A percentile compares a stretch with the other conserved stretches of the same genome.
Evolutionary conservation across 2,113 vertebrate genomes (phyloP).

Genomic region (Gasterosteus nipponicus): DNA sequence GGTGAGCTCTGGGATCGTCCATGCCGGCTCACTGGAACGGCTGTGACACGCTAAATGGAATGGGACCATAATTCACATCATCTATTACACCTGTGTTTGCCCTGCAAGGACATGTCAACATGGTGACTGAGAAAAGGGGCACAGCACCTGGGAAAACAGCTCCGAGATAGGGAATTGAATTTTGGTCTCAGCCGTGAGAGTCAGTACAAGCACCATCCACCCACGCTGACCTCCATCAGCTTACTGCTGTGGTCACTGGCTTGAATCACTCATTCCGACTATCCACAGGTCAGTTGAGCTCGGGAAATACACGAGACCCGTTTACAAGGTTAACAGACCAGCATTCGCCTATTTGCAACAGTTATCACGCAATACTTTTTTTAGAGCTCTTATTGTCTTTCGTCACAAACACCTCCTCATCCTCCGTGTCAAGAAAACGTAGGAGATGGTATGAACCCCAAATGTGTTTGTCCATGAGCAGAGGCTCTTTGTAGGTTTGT

Average conservation of each 20-base stretch:
- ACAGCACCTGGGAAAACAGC: background rate
- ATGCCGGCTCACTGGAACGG: background rate
- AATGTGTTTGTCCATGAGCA: too few relatives aligned
- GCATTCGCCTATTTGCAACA: background rate
- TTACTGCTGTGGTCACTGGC: background rate
- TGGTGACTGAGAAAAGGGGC: background rate
- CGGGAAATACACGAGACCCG: background rate
- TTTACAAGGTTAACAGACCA: conserved; percentile 5
- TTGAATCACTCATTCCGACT: background rate
- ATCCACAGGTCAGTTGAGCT: background rate
- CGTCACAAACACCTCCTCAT: too few relatives aligned
- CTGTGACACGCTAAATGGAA: background rate
- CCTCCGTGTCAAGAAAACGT: too few relatives aligned
- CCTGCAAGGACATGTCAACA: background rate
- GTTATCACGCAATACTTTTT: background rate
- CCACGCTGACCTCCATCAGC: background rate
- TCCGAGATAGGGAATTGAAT: background rate
- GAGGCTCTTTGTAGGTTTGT: too few relatives aligned
- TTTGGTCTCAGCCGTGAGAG: background rate
- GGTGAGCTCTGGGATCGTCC: background rate
- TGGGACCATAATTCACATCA: background rate
- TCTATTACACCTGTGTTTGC: background rate
- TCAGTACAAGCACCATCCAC: background rate
- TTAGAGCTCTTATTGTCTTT: background rate
- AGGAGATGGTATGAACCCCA: too few relatives aligned